Conservation (phyloP, 2,888 invertebrate genomes). For the Margaritifera margaritifera region DNA sequence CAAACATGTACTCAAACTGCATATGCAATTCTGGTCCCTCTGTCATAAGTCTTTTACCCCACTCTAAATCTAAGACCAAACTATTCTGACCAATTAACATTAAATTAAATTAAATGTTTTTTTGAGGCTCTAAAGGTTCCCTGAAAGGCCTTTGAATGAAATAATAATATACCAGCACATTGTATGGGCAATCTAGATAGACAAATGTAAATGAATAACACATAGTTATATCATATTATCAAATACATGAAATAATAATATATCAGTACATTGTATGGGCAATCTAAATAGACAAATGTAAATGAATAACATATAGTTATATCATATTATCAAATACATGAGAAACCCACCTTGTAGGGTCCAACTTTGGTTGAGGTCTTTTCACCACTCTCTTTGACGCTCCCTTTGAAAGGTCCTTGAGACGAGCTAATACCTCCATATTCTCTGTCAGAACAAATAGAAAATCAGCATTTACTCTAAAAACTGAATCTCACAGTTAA, state of each 20-base stretch:
- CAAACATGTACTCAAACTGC: no score
- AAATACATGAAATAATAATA: not conserved
- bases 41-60: no score
- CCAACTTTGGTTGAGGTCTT: slow-evolving; percentile 67
- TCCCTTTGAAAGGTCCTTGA: slow-evolving; percentile 67
- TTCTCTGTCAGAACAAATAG: slow-evolving; percentile 40
- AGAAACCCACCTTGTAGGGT: slow-evolving; percentile 60
- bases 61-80: no score
- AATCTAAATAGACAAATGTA: not conserved
- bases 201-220: not conserved
- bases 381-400: slow-evolving; percentile 66
- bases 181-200: no score
- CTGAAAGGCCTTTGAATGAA: no score
- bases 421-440: slow-evolving; percentile 57
- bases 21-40: no score
- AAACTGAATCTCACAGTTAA: not conserved
- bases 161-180: no score
- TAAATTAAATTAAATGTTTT: no score
- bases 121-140: no score
- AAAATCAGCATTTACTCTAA: not conserved
- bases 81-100: no score
- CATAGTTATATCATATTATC: not conserved
- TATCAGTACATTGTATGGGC: no score
- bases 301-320: not conserved
- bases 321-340: not conserved